Base-by-base conservation (phyloP, 1,140 invertebrate species). In the Aradophagus sp. region DNA sequence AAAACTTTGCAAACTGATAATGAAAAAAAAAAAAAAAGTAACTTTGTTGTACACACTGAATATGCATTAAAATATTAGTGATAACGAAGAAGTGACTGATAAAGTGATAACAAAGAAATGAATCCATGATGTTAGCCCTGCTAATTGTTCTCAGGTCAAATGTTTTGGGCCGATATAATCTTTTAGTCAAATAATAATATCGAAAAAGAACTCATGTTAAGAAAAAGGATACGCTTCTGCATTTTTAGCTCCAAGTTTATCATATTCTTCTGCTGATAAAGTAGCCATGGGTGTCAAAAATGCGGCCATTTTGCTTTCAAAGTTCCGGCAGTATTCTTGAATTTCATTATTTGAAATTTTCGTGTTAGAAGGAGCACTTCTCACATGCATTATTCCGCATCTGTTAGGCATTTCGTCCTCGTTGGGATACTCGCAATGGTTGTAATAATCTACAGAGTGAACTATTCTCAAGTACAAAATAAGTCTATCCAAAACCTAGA, bases 341-440 rank as follows among this genome's bases (percentile, higher is more conserved):
- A 86, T 63, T 62, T 85, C 84, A 1, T 76, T 78, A 2, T 72
- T 84, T 0, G 84, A 88, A 39, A 96, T 91, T 84, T 95, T 94
- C 31, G 90, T 90, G 2, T 89, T 88, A 1, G 96, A 94, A 2
- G 94, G 89, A 12, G 92, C 90, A 42, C 96, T 97, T 39, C 98
- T 88, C 0, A 96, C 96, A 82, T 99, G 98, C 88, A 99, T 96
- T 61, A 99, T 98, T 10, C 97, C 97, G 86, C 97, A 98, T 17
- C 97, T 89, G 83, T 99, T 99, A 0, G 98, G 98, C 98, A 99
- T 99, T 80, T 98, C 97, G 84, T 99, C 98, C 86, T 99, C 98
- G 80, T 98, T 98, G 0, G 97, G 96, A 87, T 99, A 99, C 77
- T 99, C 97, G 76, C 95, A 97, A 75, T 97, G 95, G 86, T 97